phyloP scores from a whole-genome alignment of 2,113 vertebrate species.

The Chitala chitala region DNA sequence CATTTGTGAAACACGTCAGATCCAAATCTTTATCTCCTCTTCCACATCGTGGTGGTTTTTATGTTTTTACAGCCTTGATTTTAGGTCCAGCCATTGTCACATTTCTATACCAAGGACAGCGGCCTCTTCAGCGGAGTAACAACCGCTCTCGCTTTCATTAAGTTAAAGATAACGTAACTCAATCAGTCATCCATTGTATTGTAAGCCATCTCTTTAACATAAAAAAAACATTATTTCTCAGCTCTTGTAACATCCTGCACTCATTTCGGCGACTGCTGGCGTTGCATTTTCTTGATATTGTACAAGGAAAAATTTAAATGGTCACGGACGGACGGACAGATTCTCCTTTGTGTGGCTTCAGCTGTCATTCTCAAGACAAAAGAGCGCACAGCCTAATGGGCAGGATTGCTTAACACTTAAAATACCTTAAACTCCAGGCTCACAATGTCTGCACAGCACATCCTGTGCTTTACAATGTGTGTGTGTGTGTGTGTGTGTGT shows the following conservation, averaged over 20 bases:
- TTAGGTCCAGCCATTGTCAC: neutral
- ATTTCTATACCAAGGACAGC: neutral
- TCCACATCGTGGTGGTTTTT: neutral
- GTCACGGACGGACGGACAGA: too few relatives aligned
- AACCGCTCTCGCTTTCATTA: neutral
- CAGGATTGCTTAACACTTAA: neutral
- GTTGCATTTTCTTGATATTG: neutral
- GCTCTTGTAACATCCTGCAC: neutral
- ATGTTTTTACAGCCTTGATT: neutral
- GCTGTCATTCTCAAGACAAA: neutral
- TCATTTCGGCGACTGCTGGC: neutral
- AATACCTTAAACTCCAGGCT: neutral
- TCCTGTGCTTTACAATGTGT: neutral
- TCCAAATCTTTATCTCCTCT: neutral
- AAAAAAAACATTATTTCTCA: neutral
- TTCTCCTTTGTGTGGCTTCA: neutral
- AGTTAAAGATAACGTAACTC: neutral
- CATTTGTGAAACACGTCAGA: neutral
- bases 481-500: too few relatives aligned
- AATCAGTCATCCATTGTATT: neutral
- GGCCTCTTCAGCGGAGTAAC: neutral
- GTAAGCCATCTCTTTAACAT: neutral
- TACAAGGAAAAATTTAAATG: neutral
- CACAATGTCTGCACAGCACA: neutral
- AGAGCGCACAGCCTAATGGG: neutral